Evolutionary conservation across 2,113 vertebrate genomes (phyloP).

Genomic region (Xenus cinereus): DNA sequence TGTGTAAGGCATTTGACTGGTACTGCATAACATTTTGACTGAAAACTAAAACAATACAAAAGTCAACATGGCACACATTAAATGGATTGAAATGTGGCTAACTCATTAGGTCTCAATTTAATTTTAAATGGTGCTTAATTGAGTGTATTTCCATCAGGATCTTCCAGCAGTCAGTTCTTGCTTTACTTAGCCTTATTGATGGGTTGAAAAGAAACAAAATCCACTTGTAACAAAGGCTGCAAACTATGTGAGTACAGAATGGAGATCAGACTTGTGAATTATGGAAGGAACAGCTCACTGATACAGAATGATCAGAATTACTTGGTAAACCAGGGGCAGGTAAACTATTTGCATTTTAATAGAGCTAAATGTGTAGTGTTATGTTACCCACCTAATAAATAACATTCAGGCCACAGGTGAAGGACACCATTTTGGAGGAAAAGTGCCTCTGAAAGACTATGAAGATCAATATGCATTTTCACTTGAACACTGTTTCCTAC

Average conservation of each 20-base stretch:
- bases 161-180: constrained; percentile 7
- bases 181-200: not conserved
- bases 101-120: constrained; percentile 57
- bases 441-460: not conserved
- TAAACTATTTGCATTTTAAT: not conserved
- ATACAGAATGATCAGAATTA: not conserved
- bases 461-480: not conserved
- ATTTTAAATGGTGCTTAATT: constrained; percentile 47
- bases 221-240: not conserved
- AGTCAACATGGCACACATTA: constrained; percentile 53
- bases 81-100: constrained; percentile 46
- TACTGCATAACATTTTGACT: constrained; percentile 27
- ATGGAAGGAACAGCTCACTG: not conserved
- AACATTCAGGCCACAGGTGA: not conserved
- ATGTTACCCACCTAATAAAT: not conserved
- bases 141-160: not conserved
- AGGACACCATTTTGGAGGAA: not conserved
- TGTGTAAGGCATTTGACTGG: constrained; percentile 60
- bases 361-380: not conserved
- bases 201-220: not conserved
- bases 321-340: not conserved
- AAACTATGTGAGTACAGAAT: not conserved
- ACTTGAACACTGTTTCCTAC: not conserved
- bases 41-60: constrained; percentile 37
- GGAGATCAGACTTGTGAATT: not conserved